phyloP scores from a whole-genome alignment of 2,797 vertebrate species.

The Thunnus albacares region DNA sequence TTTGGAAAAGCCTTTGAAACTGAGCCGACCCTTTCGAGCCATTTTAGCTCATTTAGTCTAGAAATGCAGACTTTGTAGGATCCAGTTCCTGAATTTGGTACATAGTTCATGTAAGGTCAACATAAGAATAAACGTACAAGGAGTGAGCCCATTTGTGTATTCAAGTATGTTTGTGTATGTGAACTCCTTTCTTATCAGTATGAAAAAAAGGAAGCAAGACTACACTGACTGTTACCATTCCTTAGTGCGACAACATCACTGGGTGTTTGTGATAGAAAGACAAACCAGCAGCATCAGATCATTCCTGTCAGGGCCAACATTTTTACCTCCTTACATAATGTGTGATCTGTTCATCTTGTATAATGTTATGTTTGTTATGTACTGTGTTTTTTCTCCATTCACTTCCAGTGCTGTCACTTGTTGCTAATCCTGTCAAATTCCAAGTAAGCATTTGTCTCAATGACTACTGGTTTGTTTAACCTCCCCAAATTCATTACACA shows the following conservation, averaged over 20 bases:
- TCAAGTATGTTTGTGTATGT: neutral
- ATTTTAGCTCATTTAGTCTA: neutral
- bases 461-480: neutral
- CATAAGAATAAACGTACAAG: neutral
- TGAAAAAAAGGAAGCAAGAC: neutral
- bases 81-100: neutral
- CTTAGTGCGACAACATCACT: constrained; percentile 10
- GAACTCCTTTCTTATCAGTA: constrained; percentile 4
- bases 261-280: constrained; percentile 18
- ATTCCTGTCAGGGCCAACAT: neutral
- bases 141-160: neutral
- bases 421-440: neutral
- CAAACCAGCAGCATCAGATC: constrained; percentile 1
- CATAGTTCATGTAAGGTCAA: neutral
- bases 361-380: neutral
- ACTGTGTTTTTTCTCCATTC: neutral
- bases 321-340: constrained; percentile 1
- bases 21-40: no score
- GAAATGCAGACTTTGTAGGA: neutral
- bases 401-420: neutral
- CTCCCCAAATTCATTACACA: neutral
- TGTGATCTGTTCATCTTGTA: constrained; percentile 5
- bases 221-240: constrained; percentile 6
- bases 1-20: neutral
- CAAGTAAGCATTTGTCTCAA: neutral